These are phyloP conservation scores for Miopithecus talapoin DNA, from an alignment of 2,797 vertebrate genomes.

Conservation along the genomic window DNA sequence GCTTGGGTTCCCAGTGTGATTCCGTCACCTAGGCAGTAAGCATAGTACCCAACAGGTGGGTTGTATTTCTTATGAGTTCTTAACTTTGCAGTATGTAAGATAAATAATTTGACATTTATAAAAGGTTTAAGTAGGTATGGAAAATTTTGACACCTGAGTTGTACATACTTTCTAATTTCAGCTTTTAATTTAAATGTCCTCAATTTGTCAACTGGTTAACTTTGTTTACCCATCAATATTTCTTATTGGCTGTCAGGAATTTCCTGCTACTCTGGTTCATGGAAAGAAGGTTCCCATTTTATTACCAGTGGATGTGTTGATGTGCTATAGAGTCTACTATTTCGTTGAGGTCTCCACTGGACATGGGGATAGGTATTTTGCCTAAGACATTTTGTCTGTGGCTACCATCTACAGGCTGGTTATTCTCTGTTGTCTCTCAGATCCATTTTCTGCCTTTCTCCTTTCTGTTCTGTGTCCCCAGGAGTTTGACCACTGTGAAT, in stretches of 20 bases:
- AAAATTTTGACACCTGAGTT: neutral
- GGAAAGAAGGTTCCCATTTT: neutral
- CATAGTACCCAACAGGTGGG: too few species aligned
- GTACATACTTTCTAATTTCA: neutral
- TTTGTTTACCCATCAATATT: neutral
- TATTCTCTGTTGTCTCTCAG: neutral
- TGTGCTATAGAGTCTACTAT: neutral
- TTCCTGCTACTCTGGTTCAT: neutral
- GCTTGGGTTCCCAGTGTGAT: too few species aligned
- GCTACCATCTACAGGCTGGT: neutral
- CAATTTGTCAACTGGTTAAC: neutral
- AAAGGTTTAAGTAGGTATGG: neutral
- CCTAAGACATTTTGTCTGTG: neutral
- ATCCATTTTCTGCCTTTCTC: neutral
- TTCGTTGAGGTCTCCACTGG: neutral
- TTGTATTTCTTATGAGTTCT: neutral
- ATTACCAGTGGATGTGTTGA: neutral
- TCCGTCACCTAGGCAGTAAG: too few species aligned
- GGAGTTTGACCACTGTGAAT: neutral
- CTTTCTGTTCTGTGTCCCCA: neutral
- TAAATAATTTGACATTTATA: neutral
- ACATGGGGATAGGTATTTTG: neutral
- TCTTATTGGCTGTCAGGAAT: neutral
- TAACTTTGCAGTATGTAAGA: neutral
- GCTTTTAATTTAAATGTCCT: conserved; percentile 1